These are phyloP conservation scores for Mylabris sibirica DNA, from an alignment of 2,888 invertebrate genomes.

Conservation along the genomic window DNA sequence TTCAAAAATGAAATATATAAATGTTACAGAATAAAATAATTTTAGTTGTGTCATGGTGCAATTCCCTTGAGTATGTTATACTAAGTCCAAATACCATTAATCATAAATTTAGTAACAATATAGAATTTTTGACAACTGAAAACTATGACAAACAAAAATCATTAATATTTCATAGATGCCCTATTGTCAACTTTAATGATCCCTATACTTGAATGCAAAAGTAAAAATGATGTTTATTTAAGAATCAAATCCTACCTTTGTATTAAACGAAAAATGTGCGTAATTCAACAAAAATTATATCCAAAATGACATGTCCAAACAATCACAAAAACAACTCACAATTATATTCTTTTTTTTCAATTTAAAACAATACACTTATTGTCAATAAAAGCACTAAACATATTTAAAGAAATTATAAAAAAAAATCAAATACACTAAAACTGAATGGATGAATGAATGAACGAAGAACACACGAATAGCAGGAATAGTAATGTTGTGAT, in stretches of 20 bases:
- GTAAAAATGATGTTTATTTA: conserved; percentile 36
- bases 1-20: conserved; percentile 46
- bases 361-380: conserved; percentile 42
- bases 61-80: conserved; percentile 57
- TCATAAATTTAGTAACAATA: conserved; percentile 61
- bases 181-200: conserved; percentile 57
- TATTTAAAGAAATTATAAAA: conserved; percentile 32
- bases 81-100: conserved; percentile 55
- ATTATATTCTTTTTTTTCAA: not conserved
- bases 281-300: conserved; percentile 30
- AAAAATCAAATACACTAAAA: not conserved
- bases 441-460: conserved; percentile 47
- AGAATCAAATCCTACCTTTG: conserved; percentile 25
- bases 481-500: conserved; percentile 46
- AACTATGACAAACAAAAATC: conserved; percentile 60
- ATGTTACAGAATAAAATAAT: conserved; percentile 39
- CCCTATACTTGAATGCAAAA: conserved; percentile 42
- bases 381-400: conserved; percentile 51
- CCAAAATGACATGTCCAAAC: conserved; percentile 40
- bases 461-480: conserved; percentile 47
- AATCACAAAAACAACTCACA: conserved; percentile 39
- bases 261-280: conserved; percentile 21
- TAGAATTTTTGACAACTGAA: conserved; percentile 60
- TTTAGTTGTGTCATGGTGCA: conserved; percentile 55
- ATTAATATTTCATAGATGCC: conserved; percentile 65